A percentile compares a stretch with the other conserved stretches of the same genome.
Conservation (phyloP, 2,113 vertebrate species). For the Paracanthobrama guichenoti region DNA sequence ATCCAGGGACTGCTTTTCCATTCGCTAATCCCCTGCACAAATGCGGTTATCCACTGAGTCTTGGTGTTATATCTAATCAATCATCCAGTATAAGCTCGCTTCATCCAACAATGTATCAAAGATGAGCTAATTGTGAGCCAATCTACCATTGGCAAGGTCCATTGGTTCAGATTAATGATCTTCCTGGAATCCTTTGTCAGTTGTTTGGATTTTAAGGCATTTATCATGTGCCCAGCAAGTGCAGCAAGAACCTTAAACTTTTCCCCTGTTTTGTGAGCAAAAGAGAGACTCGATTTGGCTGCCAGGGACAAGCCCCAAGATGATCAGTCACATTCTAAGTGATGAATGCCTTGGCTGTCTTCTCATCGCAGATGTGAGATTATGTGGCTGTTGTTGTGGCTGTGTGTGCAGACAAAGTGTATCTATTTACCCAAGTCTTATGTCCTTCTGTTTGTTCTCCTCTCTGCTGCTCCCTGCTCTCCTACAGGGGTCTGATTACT, state of each 20-base stretch:
- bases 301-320: slow-evolving; percentile 29
- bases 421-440: slow-evolving; percentile 46
- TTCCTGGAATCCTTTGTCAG: neutral
- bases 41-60: slow-evolving; percentile 7
- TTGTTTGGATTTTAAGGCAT: slow-evolving; percentile 27
- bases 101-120: slow-evolving; percentile 29
- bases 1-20: neutral
- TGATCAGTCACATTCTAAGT: slow-evolving; percentile 43
- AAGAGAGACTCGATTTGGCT: slow-evolving; percentile 24
- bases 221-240: slow-evolving; percentile 4
- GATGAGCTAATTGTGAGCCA: slow-evolving; percentile 6
- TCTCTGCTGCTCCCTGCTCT: slow-evolving; percentile 49
- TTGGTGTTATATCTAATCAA: slow-evolving; percentile 16
- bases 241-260: slow-evolving; percentile 7
- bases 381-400: slow-evolving; percentile 41
- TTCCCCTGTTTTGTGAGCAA: neutral
- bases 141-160: slow-evolving; percentile 2
- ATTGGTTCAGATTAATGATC: slow-evolving; percentile 20
- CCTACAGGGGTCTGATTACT: slow-evolving; percentile 45
- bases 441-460: slow-evolving; percentile 53
- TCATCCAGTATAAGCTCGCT: slow-evolving; percentile 21
- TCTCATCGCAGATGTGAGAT: slow-evolving; percentile 39
- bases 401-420: slow-evolving; percentile 42
- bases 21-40: slow-evolving; percentile 15
- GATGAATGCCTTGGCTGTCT: slow-evolving; percentile 45